A percentile compares a stretch with the other conserved stretches of the same genome.
Conservation (phyloP, 1,140 invertebrate species). For the Venustaconcha ellipsiformis region DNA sequence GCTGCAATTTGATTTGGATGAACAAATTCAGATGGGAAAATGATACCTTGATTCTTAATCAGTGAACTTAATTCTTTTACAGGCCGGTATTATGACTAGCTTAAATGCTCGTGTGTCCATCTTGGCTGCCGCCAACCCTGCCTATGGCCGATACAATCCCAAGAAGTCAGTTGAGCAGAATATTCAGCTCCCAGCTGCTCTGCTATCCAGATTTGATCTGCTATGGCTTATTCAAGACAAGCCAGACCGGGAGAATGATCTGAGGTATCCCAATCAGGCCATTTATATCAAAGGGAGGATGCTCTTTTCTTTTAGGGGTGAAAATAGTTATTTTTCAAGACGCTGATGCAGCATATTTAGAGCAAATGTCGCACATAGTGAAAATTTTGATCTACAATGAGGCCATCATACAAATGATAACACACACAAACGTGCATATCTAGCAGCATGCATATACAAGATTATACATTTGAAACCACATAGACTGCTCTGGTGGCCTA, state of each 20-base stretch:
- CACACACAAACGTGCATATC: too few species aligned
- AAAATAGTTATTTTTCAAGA: too few species aligned
- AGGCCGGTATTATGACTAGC: slow-evolving; percentile 98
- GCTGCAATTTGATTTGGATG: not conserved
- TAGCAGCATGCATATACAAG: too few species aligned
- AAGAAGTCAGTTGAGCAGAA: slow-evolving; percentile 97
- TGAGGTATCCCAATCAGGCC: slow-evolving; percentile 72
- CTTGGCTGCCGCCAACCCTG: slow-evolving; percentile 98
- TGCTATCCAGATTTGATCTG: slow-evolving; percentile 97
- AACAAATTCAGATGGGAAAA: not conserved
- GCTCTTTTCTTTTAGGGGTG: too few species aligned
- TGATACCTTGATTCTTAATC: not conserved
- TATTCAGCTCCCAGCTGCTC: slow-evolving; percentile 96
- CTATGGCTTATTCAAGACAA: slow-evolving; percentile 98
- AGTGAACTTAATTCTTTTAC: slow-evolving; percentile 44
- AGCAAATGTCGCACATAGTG: too few species aligned
- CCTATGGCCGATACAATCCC: slow-evolving; percentile 95
- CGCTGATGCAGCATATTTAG: too few species aligned
- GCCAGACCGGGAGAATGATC: slow-evolving; percentile 92
- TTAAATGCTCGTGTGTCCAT: slow-evolving; percentile 98
- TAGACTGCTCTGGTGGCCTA: too few species aligned
- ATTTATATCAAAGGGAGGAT: too few species aligned
- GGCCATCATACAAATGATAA: too few species aligned
- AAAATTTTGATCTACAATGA: too few species aligned
- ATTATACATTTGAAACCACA: too few species aligned